These are phyloP conservation scores for Hemaris fuciformis DNA, from an alignment of 2,888 invertebrate genomes.

Conservation along the genomic window DNA sequence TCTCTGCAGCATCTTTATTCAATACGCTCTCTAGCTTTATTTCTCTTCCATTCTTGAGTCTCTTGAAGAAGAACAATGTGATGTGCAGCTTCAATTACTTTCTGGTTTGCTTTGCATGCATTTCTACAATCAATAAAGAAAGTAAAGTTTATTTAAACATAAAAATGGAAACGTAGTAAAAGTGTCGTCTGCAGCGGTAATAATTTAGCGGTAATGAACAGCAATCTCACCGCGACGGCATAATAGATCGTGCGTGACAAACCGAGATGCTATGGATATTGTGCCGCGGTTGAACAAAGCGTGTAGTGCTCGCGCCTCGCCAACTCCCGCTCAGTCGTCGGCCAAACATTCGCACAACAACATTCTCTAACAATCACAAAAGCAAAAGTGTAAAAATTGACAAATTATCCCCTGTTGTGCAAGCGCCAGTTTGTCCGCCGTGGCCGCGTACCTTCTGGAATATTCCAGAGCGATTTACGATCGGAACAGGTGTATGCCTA, in stretches of 20 bases:
- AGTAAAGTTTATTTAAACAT: neutral
- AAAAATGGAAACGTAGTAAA: neutral
- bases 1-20: too few species aligned
- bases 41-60: too few species aligned
- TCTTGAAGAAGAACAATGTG: too few species aligned
- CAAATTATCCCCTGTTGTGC: slow-evolving; percentile 14
- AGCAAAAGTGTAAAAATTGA: neutral
- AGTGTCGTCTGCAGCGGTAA: neutral
- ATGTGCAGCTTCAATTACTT: too few species aligned
- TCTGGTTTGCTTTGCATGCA: too few species aligned
- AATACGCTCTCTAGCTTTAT: too few species aligned
- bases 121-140: neutral
- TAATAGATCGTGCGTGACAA: slow-evolving; percentile 51
- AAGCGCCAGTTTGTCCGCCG: slow-evolving; percentile 20
- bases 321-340: slow-evolving; percentile 53
- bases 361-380: slow-evolving; percentile 38
- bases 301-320: slow-evolving; percentile 58
- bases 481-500: neutral
- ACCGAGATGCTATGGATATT: slow-evolving; percentile 43
- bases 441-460: slow-evolving; percentile 38
- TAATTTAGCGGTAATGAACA: slow-evolving; percentile 27
- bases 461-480: slow-evolving; percentile 30
- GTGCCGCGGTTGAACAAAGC: slow-evolving; percentile 59
- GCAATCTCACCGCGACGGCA: slow-evolving; percentile 30
- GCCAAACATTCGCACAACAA: slow-evolving; percentile 62